These are phyloP conservation scores for Drosophila ambigua DNA, from an alignment of 1,140 invertebrate genomes.

Conservation along the genomic window DNA sequence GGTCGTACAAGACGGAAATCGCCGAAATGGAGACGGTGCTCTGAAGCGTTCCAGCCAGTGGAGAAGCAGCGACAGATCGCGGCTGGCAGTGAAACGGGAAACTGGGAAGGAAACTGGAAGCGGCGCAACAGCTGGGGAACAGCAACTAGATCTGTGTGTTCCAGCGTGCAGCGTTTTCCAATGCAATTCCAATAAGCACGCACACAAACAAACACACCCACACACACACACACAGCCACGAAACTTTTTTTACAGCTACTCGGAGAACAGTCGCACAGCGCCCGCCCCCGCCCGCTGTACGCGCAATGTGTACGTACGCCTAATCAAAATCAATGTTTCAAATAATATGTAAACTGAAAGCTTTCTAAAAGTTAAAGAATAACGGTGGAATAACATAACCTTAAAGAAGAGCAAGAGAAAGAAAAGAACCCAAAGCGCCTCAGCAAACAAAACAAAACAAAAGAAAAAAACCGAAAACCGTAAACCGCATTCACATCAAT, in stretches of 20 bases:
- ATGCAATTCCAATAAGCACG: not conserved
- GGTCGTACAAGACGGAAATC: constrained; percentile 88
- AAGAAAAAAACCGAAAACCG: constrained; percentile 2
- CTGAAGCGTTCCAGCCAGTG: constrained; percentile 85
- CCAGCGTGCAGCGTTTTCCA: no score
- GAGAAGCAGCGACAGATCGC: not conserved
- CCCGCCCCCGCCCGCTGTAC: not conserved
- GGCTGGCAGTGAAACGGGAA: constrained; percentile 13
- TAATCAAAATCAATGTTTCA: constrained; percentile 78
- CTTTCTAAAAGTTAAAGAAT: constrained; percentile 69
- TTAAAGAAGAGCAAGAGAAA: constrained; percentile 14
- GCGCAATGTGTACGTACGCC: constrained; percentile 39
- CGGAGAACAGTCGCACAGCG: constrained; percentile 31
- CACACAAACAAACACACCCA: constrained; percentile 8
- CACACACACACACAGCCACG: constrained; percentile 7
- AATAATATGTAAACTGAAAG: constrained; percentile 78
- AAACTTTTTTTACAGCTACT: constrained; percentile 11
- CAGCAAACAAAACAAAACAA: constrained; percentile 9
- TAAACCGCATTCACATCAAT: not conserved
- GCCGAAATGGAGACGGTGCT: constrained; percentile 95
- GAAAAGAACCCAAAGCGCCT: constrained; percentile 58
- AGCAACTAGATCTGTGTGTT: constrained; percentile 4
- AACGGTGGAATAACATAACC: constrained; percentile 19
- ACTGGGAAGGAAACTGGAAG: no score
- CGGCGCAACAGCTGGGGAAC: no score